Conservation (phyloP, 2,888 invertebrate genomes). For the Coenonympha glycerion region DNA sequence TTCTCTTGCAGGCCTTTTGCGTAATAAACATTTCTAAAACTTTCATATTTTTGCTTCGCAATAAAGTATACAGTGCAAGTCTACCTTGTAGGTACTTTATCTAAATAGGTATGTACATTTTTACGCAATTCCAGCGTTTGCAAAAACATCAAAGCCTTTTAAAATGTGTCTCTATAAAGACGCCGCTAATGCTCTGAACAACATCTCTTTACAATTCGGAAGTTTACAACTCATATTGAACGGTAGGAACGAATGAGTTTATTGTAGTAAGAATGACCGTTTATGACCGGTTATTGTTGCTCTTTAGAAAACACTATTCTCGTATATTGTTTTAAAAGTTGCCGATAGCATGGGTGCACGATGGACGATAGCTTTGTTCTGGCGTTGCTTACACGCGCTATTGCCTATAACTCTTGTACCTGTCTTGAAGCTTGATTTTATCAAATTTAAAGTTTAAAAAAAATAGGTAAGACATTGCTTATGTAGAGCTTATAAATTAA, state of each 20-base stretch:
- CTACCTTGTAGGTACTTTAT: not conserved
- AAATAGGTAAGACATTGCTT: too few species aligned
- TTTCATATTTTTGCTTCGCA: conserved; percentile 41
- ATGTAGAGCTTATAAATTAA: too few species aligned
- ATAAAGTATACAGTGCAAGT: conserved; percentile 36
- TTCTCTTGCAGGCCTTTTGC: conserved; percentile 18
- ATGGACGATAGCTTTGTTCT: conserved; percentile 11
- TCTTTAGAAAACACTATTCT: conserved; percentile 18
- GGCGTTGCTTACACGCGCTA: conserved; percentile 12
- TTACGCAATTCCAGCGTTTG: conserved; percentile 50
- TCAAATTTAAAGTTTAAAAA: too few species aligned
- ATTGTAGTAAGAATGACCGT: conserved; percentile 61
- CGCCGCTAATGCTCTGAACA: conserved; percentile 60
- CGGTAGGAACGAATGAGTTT: conserved; percentile 69
- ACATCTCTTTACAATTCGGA: conserved; percentile 60
- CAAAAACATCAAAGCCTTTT: conserved; percentile 39
- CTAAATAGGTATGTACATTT: conserved; percentile 30
- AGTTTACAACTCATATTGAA: conserved; percentile 58
- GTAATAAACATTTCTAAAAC: conserved; percentile 40
- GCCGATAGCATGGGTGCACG: conserved; percentile 39
- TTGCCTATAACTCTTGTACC: too few species aligned
- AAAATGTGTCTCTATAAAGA: conserved; percentile 30
- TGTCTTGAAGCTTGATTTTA: too few species aligned
- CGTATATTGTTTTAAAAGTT: conserved; percentile 43
- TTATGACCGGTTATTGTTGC: conserved; percentile 41